A percentile compares a stretch with the other conserved stretches of the same genome.
Evolutionary conservation across 1,140 invertebrate species (phyloP).

Genomic region (Drosophila lacertosa): DNA sequence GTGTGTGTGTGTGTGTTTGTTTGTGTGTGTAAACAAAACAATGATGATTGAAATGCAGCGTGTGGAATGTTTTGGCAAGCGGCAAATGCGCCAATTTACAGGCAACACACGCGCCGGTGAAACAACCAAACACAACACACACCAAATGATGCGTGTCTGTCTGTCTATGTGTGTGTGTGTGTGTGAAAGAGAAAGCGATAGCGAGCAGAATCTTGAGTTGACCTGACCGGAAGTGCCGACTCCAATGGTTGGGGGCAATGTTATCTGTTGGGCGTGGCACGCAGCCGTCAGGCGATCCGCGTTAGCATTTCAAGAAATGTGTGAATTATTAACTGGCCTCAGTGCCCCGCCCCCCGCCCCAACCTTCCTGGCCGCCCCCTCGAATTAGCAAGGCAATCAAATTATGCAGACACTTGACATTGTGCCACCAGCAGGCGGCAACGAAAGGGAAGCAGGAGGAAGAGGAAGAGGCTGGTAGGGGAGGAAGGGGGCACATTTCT

Average conservation of each 20-base stretch:
- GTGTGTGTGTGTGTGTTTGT: background rate
- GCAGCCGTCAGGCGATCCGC: conserved; percentile 29
- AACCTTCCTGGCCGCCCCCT: background rate
- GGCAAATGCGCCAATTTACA: conserved; percentile 53
- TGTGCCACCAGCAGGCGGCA: background rate
- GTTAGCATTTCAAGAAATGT: conserved; percentile 35
- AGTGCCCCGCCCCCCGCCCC: too few species aligned
- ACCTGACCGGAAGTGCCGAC: conserved; percentile 33
- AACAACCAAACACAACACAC: conserved; percentile 7
- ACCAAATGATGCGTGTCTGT: too few species aligned
- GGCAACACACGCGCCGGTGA: conserved; percentile 44
- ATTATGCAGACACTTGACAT: conserved; percentile 52
- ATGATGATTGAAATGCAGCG: conserved; percentile 56
- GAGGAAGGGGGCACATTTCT: too few species aligned
- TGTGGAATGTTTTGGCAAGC: conserved; percentile 49
- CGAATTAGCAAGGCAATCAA: conserved; percentile 51
- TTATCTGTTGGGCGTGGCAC: conserved; percentile 34
- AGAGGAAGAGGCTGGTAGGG: too few species aligned
- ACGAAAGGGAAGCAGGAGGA: too few species aligned
- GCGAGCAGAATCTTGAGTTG: background rate
- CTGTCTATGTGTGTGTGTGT: too few species aligned
- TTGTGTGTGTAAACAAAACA: conserved; percentile 43
- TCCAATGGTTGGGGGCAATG: conserved; percentile 13
- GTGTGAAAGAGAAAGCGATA: too few species aligned
- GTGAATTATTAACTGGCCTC: conserved; percentile 45